Conservation (phyloP, 2,797 vertebrate species). For the Limnodromus scolopaceus region DNA sequence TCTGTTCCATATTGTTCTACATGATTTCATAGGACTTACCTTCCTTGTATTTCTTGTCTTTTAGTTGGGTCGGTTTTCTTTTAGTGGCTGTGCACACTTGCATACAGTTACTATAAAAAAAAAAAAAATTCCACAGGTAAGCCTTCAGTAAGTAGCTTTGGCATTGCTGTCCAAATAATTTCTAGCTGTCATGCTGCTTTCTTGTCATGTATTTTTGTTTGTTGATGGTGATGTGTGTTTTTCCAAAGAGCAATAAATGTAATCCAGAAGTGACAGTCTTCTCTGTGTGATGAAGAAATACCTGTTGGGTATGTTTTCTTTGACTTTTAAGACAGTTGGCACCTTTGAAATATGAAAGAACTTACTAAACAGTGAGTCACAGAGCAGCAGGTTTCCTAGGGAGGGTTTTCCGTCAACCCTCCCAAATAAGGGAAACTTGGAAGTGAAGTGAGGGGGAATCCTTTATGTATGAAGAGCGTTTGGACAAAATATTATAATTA, state of each 20-base stretch:
- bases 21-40: neutral
- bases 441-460: neutral
- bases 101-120: neutral
- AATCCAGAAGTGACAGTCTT: neutral
- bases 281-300: neutral
- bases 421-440: neutral
- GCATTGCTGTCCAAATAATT: neutral
- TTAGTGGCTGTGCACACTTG: neutral
- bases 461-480: neutral
- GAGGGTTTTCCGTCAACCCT: neutral
- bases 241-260: neutral
- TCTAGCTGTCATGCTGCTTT: neutral
- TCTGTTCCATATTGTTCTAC: neutral
- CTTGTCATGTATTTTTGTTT: neutral
- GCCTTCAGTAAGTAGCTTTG: neutral
- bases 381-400: neutral
- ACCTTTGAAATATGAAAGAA: neutral
- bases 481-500: neutral
- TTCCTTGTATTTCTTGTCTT: neutral
- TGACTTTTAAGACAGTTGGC: neutral
- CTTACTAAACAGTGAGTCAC: neutral
- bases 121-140: neutral
- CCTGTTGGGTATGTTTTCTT: neutral
- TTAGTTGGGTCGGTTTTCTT: neutral
- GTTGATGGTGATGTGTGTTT: neutral